Evolutionary conservation across 2,888 invertebrate species (phyloP), one percentile per base, ranked within the genome.

Genomic region (Aleiodes leptofemur): DNA sequence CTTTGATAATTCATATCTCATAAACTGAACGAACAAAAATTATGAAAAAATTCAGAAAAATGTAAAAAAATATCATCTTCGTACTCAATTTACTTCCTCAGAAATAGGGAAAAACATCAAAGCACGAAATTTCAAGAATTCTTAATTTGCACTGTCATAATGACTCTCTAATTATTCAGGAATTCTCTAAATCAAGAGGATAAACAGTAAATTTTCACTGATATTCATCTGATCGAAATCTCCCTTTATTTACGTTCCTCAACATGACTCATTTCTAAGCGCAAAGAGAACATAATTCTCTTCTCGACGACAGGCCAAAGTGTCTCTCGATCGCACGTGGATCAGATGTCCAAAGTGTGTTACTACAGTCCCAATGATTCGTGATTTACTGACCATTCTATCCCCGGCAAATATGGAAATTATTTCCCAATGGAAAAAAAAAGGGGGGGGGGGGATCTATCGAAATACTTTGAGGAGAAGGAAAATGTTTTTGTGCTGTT

Each of bases 311-410:
- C 71, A 71, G 48, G 31, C 14, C 23, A 48, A 43, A 57, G 57
- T 71, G 71, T 71, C 71, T 69, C 69, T 69, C 16, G 50, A 56
- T 55, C 53, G 69, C 56, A 69, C 69, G 69, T 69, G 69, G 43
- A 59, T 71, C 59, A 29, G 29, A 59, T 71, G 48, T 71, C 71
- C 29, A 16, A 34, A 2, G 43, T 43, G 43, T 43, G 38, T 38
- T 38, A 38, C 38, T 38, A 38, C 38, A 3, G 38, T 38, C 38
- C 38, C 38, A 8, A 51, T 14, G 7, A 34, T 51, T 29, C 11
- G 14, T 43, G 48, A 57, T 70, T 70, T 70, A 70, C 31, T 34
- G n/a, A 13, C 56, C 14, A 16, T 34, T n/a, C 1, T 38, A 11
- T 16, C 23, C 6, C 3, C 13, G 7, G 14, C 13, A 56, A 23